These are phyloP conservation scores for Leptocoma aspasia DNA, from an alignment of 2,113 vertebrate species.

Conservation along the genomic window DNA sequence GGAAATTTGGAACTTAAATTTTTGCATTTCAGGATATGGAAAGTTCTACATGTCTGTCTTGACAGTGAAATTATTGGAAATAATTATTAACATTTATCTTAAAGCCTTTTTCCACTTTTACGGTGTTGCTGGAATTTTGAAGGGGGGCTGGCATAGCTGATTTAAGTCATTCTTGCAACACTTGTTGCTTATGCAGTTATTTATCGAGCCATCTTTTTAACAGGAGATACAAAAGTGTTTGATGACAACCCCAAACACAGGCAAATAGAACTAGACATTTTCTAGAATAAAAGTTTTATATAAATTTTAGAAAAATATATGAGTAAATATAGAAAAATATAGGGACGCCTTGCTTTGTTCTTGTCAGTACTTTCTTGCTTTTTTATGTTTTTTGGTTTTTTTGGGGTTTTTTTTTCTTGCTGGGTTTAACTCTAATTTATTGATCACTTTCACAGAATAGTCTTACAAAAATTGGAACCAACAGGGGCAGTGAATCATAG, in stretches of 20 bases:
- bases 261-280: background rate
- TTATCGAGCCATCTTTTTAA: background rate
- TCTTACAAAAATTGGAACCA: background rate
- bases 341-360: background rate
- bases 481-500: background rate
- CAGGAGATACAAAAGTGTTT: rapidly evolving
- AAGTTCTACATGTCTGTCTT: background rate
- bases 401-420: background rate
- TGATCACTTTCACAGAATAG: background rate
- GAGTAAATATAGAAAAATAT: background rate
- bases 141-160: background rate
- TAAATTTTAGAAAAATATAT: too few relatives aligned
- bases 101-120: background rate
- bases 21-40: background rate
- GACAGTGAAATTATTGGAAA: background rate
- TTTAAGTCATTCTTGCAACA: background rate
- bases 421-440: background rate
- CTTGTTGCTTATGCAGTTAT: background rate
- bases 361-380: background rate
- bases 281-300: background rate
- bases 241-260: background rate
- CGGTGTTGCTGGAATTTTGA: background rate
- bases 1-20: background rate
- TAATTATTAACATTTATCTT: background rate
- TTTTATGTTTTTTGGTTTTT: background rate